Base-by-base conservation (phyloP, 2,888 invertebrate species). In the Ormyrus labotus region DNA sequence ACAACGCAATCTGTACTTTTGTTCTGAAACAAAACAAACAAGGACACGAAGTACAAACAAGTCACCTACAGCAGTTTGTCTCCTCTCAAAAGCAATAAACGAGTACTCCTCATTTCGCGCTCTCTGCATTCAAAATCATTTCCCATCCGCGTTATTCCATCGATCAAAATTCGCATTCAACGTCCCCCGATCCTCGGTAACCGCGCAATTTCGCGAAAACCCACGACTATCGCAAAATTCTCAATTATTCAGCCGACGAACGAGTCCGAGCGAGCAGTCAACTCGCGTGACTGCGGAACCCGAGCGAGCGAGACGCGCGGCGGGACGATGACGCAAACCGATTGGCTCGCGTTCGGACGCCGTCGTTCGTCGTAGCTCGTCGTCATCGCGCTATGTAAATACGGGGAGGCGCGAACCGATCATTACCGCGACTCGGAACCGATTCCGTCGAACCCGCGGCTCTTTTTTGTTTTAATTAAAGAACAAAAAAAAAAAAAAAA, bases 291-390 rank as follows among this genome's bases (percentile, higher is more conserved):
- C 76, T 76, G 7, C 13, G 9, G 9, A 50, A 60, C 48, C n/a
- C 19, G 48, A 55, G 60, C 51, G 19, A 68, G 48, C 71, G 48
- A 51, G 45, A 58, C 47, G 58, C 9, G 51, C 51, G 51, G 9
- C 61, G 67, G 65, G 61, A 58, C 60, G 72, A 72, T 80, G 80
- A 80, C 80, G 80, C 71, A 80, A 80, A 67, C 55, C 64, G 72
- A 80, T 81, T 64, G 80, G 78, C 57, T 70, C 74, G 74, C 69
- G 69, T 19, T 19, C 69, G 51, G 58, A 47, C 75, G 64, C 74
- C 75, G 64, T 72, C 78, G 51, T 64, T 64, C 19, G 19, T 19
- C 19, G 19, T 19, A 2, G 19, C 1, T 19, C 19, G 1, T 19
- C 19, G 19, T 19, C 19, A 19, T 19, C 19, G 19, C 19, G 61